Base-by-base conservation (phyloP, 2,113 vertebrate species). In the Pteruthius melanotis region DNA sequence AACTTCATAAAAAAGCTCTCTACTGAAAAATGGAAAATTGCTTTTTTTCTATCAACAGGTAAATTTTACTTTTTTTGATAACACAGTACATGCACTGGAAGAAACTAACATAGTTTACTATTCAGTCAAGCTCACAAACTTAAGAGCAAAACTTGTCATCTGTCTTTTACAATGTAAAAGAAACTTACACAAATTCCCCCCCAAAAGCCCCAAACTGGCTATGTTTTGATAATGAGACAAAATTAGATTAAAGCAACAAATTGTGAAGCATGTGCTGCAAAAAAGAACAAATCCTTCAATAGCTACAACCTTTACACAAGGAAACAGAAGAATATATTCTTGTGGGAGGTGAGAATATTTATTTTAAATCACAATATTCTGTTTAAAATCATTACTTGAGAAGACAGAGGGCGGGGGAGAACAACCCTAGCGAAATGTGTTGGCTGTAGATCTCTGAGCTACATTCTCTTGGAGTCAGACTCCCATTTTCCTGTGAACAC, bases 311-410 rank as follows among this genome's bases (percentile, higher is more conserved):
- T 93, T 78, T 94, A 68, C 10, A 64, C 50, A 64, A 1, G 13
- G 69, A 92, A 96, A 66, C 35, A 94, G 61, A 93, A 64, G 21
- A 82, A 23, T 76, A 12, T 66, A 56, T 75, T 83, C n/a, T 87
- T 90, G 84, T 93, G 69, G 76, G 87, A 94, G 64, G 65, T 91
- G 79, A 96, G 87, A 96, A 59, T 70, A 69, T 81, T 91, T 72
- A 74, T 87, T 96, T 89, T 59, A 81, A 78, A 75, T 68, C 57
- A 71, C 57, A 91, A 71, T 90, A 79, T 81, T 78, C 61, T 64
- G 71, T 71, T 94, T 83, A 83, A 92, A 94, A 83, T 57, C 52
- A 52, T 65, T 91, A 47, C 45, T 83, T 92, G 71, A 79, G 79
- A 94, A 83, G 57, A 64, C 15, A 86, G 26, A 88, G 30, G 9